Evolutionary conservation across 2,113 vertebrate species (phyloP).

Genomic region (Leucosticte australis): DNA sequence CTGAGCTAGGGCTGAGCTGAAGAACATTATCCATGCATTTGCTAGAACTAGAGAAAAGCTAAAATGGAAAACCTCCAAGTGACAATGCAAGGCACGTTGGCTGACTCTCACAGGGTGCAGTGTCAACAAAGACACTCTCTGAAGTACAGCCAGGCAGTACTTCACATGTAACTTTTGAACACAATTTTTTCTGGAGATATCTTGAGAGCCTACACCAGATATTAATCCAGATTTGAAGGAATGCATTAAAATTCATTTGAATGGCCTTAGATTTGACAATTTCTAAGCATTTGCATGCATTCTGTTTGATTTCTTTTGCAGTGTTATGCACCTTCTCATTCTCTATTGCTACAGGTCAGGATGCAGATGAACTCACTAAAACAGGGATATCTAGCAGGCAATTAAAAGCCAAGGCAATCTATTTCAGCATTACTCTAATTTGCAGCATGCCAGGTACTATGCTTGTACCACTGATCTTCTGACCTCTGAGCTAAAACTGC

Average conservation of each 20-base stretch:
- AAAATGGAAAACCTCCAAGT: not conserved
- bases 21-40: not conserved
- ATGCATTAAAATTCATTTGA: not conserved
- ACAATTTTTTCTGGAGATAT: not conserved
- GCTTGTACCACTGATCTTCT: not conserved
- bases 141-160: not conserved
- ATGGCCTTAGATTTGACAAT: not conserved
- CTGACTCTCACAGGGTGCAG: not conserved
- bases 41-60: not conserved
- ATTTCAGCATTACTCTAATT: not conserved
- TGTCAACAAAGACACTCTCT: not conserved
- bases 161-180: not conserved
- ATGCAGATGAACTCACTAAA: not conserved
- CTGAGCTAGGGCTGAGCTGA: fast-evolving
- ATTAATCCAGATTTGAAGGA: not conserved
- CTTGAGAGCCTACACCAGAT: not conserved
- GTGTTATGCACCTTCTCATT: not conserved
- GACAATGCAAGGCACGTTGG: fast-evolving
- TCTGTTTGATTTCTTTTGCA: not conserved
- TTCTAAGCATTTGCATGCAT: not conserved
- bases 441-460: not conserved
- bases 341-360: not conserved
- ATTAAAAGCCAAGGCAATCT: not conserved
- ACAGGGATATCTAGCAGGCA: not conserved
- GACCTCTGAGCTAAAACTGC: not conserved